Percentiles rank a stretch among this genome's conserved stretches.
Conservation (phyloP, 1,140 invertebrate genomes). For the Drosophila varians region DNA sequence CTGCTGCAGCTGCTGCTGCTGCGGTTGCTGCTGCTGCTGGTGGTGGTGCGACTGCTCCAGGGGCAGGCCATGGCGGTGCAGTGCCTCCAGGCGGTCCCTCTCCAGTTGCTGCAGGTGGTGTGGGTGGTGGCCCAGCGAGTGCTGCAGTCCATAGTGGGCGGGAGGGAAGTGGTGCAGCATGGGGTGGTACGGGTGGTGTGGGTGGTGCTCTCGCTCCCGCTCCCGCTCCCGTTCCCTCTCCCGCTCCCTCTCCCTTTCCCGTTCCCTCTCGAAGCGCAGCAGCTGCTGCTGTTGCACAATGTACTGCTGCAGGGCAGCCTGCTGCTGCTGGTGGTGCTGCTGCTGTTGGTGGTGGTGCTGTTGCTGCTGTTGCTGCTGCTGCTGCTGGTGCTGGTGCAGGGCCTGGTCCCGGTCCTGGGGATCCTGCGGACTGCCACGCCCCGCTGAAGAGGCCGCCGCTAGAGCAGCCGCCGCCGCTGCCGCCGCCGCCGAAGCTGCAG, state of each 20-base stretch:
- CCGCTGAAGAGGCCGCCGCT: slow-evolving; percentile 54
- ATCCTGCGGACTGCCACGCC: slow-evolving; percentile 29
- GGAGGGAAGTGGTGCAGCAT: slow-evolving; percentile 68
- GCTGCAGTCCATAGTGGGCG: slow-evolving; percentile 60
- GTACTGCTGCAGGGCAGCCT: slow-evolving; percentile 68
- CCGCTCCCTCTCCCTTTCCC: slow-evolving; percentile 44
- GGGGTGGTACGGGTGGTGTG: slow-evolving; percentile 50
- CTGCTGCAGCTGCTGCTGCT: slow-evolving; percentile 24
- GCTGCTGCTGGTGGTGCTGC: slow-evolving; percentile 65
- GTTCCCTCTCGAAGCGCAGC: slow-evolving; percentile 61
- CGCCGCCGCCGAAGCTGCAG: slow-evolving; percentile 60
- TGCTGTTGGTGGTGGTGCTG: slow-evolving; percentile 54
- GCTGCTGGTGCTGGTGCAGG: slow-evolving; percentile 25
- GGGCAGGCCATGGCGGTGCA: slow-evolving; percentile 43
- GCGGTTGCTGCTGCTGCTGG: slow-evolving; percentile 16
- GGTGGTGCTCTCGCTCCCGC: slow-evolving; percentile 37
- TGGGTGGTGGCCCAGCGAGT: slow-evolving; percentile 42
- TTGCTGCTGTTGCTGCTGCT: slow-evolving; percentile 41
- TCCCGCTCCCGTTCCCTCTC: slow-evolving; percentile 51
- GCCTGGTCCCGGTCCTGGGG: slow-evolving; percentile 42
- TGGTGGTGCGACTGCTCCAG: slow-evolving; percentile 17
- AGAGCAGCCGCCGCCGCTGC: slow-evolving; percentile 63
- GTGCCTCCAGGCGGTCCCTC: slow-evolving; percentile 35
- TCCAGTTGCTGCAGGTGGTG: slow-evolving; percentile 41
- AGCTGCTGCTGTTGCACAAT: slow-evolving; percentile 74